Conservation (phyloP, 1,140 invertebrate species). For the Drosophila nigrodunni region DNA sequence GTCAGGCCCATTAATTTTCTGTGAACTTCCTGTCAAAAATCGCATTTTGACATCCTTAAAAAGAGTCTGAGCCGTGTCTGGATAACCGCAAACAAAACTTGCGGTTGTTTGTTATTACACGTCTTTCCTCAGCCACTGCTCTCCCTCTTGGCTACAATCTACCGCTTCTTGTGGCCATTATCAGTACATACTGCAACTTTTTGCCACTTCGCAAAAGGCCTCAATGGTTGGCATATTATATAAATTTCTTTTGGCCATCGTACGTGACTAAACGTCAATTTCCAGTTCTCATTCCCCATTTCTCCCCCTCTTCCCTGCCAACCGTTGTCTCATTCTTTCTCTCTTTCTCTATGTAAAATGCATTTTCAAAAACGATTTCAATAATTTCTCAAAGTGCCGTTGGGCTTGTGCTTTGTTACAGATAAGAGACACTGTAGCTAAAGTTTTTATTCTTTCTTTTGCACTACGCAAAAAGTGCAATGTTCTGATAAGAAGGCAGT, state of each 20-base stretch:
- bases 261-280: conserved; percentile 81
- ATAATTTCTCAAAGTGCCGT: conserved; percentile 61
- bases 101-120: conserved; percentile 27
- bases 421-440: conserved; percentile 53
- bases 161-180: conserved; percentile 27
- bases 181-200: conserved; percentile 50
- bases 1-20: conserved; percentile 52
- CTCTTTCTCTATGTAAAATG: conserved; percentile 50
- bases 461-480: conserved; percentile 69
- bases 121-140: neutral
- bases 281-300: conserved; percentile 42
- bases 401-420: conserved; percentile 59
- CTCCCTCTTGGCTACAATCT: conserved; percentile 10
- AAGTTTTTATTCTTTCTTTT: conserved; percentile 34
- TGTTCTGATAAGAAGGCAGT: conserved; percentile 66
- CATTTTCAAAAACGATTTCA: conserved; percentile 70
- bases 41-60: conserved; percentile 37
- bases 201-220: conserved; percentile 60
- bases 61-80: conserved; percentile 5
- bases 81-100: conserved; percentile 30
- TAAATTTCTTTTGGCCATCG: conserved; percentile 65
- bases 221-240: conserved; percentile 72
- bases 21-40: conserved; percentile 65
- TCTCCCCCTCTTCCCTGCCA: neutral
- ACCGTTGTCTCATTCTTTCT: neutral